These are phyloP conservation scores for Crypturellus tataupa DNA, from an alignment of 2,797 vertebrate genomes.

Conservation along the genomic window DNA sequence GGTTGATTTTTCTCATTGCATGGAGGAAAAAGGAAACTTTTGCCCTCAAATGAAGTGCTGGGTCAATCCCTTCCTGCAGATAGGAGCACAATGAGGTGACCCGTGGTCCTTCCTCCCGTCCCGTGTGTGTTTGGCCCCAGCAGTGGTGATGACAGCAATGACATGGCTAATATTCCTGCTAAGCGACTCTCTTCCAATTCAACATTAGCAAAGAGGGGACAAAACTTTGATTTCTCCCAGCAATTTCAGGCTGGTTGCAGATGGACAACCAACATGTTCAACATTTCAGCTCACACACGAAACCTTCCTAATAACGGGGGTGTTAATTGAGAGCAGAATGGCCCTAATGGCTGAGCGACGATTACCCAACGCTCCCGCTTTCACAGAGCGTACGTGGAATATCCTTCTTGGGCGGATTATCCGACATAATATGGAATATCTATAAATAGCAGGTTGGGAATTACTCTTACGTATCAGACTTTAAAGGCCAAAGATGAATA, in stretches of 20 bases:
- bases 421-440: not conserved
- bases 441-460: not conserved
- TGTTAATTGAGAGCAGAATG: conserved; percentile 36
- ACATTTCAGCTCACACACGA: conserved; percentile 23
- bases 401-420: not conserved
- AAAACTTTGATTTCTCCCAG: not conserved
- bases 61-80: not conserved
- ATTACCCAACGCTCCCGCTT: conserved; percentile 19
- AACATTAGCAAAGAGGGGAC: not conserved
- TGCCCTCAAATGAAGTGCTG: not conserved
- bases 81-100: not conserved
- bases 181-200: not conserved
- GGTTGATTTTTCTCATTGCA: not conserved
- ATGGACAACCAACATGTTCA: conserved; percentile 46
- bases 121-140: not conserved
- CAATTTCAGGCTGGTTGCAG: conserved; percentile 22
- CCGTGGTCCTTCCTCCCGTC: not conserved
- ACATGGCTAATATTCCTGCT: not conserved
- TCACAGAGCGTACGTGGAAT: not conserved
- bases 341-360: not conserved
- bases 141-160: not conserved
- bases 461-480: not conserved
- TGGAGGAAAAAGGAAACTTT: conserved; percentile 16
- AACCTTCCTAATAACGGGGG: conserved; percentile 37
- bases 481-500: not conserved